These are phyloP conservation scores for Drosophila equinoxialis DNA, from an alignment of 1,140 invertebrate species.

Conservation along the genomic window DNA sequence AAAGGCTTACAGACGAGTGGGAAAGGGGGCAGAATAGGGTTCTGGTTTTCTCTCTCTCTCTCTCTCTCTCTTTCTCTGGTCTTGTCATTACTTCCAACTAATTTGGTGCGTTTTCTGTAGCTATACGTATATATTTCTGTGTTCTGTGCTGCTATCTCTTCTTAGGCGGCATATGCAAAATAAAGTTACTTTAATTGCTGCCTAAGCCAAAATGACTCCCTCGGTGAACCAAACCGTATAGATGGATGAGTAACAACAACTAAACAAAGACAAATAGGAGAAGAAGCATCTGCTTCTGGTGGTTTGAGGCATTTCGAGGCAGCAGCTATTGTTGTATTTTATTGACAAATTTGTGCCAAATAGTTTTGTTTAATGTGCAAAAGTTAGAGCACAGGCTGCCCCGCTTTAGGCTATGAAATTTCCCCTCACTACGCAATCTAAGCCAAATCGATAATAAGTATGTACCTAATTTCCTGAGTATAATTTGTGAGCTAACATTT, in stretches of 20 bases:
- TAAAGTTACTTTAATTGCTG: constrained; percentile 49
- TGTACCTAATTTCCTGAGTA: neutral
- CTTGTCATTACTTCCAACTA: constrained; percentile 21
- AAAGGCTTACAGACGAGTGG: constrained; percentile 28
- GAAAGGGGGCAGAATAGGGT: constrained; percentile 12
- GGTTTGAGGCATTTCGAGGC: neutral
- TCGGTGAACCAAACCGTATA: neutral
- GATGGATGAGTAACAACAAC: no score
- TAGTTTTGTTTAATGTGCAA: constrained; percentile 14
- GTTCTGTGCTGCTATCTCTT: neutral
- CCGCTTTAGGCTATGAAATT: constrained; percentile 11
- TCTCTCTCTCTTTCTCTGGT: neutral
- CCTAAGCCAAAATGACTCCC: constrained; percentile 25
- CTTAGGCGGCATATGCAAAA: constrained; percentile 41
- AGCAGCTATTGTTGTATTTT: constrained; percentile 1
- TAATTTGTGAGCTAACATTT: neutral
- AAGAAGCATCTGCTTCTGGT: neutral
- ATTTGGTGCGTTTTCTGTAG: constrained; percentile 37
- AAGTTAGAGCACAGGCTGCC: neutral
- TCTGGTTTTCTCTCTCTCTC: no score
- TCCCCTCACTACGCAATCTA: neutral
- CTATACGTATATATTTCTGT: neutral
- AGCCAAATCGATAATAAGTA: neutral
- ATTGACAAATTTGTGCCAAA: constrained; percentile 8
- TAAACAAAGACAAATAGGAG: neutral